These are phyloP conservation scores for Sylvia borin DNA, from an alignment of 2,797 vertebrate genomes.

Conservation along the genomic window DNA sequence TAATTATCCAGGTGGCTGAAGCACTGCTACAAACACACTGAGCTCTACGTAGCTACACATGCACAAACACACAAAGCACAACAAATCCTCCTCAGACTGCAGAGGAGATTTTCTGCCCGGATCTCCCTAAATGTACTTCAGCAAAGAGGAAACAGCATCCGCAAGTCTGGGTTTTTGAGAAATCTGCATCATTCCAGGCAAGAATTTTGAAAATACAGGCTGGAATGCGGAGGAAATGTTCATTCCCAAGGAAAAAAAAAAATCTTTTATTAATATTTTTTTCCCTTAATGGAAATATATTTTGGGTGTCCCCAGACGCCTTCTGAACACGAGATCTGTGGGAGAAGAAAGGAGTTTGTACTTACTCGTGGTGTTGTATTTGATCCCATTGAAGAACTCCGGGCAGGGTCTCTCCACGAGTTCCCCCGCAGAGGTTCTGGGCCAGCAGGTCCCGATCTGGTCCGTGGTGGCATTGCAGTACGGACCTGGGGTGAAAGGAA, in stretches of 20 bases:
- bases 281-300: not conserved
- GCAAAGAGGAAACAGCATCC: not conserved
- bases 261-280: not conserved
- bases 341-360: slow-evolving; percentile 1
- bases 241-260: not conserved
- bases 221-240: slow-evolving; percentile 35
- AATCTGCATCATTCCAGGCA: not conserved
- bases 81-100: not conserved
- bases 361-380: slow-evolving; percentile 98
- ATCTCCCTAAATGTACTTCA: not conserved
- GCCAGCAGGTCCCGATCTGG: slow-evolving; percentile 99
- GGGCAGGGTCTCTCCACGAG: slow-evolving; percentile 94
- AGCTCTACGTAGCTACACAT: not conserved
- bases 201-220: not conserved
- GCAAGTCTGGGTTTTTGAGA: slow-evolving; percentile 6
- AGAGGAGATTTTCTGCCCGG: not conserved
- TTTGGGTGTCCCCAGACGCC: not conserved
- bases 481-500: slow-evolving; percentile 72
- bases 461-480: slow-evolving; percentile 94
- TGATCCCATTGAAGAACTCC: slow-evolving; percentile 94
- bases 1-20: not conserved
- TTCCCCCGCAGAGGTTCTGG: slow-evolving; percentile 85
- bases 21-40: not conserved
- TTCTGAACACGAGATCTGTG: not conserved
- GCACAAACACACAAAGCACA: not conserved